Conservation (phyloP, 2,113 vertebrate species). For the Henicopernis longicauda region DNA sequence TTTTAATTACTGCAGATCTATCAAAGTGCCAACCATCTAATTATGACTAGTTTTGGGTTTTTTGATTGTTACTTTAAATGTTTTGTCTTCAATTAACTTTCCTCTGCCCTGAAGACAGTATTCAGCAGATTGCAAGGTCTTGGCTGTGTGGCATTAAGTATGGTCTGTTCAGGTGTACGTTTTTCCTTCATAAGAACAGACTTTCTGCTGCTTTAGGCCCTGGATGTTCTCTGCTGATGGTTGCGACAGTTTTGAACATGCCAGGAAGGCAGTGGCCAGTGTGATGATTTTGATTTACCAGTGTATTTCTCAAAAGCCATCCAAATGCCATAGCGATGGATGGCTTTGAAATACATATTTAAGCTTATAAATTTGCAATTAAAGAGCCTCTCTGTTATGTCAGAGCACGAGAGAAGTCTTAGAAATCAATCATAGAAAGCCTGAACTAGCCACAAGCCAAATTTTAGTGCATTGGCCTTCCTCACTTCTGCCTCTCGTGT, state of each 20-base stretch:
- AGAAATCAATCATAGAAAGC: background rate
- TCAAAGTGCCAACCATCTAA: background rate
- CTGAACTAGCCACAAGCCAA: background rate
- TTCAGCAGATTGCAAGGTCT: background rate
- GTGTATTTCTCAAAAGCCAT: background rate
- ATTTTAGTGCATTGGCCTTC: background rate
- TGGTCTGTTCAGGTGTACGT: background rate
- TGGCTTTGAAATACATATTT: background rate
- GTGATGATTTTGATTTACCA: rapidly evolving
- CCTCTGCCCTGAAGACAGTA: background rate
- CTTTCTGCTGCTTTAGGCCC: background rate
- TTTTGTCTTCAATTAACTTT: background rate
- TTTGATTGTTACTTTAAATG: background rate
- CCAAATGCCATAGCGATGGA: background rate
- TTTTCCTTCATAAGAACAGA: background rate
- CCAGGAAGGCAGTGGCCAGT: background rate
- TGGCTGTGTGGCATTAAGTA: background rate
- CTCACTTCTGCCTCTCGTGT: background rate
- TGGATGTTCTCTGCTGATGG: background rate
- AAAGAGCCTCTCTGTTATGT: background rate
- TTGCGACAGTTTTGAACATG: background rate
- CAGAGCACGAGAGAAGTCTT: background rate
- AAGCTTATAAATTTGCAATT: background rate
- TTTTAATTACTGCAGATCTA: background rate
- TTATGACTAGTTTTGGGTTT: background rate